These are phyloP conservation scores for Plodia interpunctella DNA, from an alignment of 1,140 invertebrate genomes.

Conservation along the genomic window DNA sequence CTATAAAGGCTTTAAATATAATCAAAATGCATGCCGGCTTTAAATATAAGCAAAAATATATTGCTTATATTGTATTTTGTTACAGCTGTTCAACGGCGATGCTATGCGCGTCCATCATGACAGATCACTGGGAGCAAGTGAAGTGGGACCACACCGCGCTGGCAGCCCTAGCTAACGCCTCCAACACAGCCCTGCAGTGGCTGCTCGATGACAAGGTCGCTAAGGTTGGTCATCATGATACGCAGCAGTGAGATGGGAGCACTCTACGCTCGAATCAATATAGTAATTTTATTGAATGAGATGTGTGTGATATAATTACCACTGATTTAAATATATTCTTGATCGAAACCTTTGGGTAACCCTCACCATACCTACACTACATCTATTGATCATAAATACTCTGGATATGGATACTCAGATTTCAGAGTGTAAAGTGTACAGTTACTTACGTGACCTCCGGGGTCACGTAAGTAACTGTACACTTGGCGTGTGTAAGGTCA, in stretches of 20 bases:
- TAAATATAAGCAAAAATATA: not conserved
- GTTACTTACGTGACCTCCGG: too few relatives aligned
- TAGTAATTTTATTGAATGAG: too few relatives aligned
- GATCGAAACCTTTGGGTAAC: too few relatives aligned
- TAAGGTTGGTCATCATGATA: slow-evolving; percentile 49
- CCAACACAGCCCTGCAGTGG: slow-evolving; percentile 79
- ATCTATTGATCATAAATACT: slow-evolving; percentile 8
- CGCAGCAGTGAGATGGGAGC: slow-evolving; percentile 69
- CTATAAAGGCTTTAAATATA: too few relatives aligned
- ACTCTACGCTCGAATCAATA: too few relatives aligned
- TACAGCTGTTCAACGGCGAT: slow-evolving; percentile 81
- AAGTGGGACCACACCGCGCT: slow-evolving; percentile 82
- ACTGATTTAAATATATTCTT: too few relatives aligned
- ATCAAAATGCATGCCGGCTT: too few relatives aligned
- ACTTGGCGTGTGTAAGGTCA: not conserved
- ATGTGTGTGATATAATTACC: too few relatives aligned
- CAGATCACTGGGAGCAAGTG: slow-evolving; percentile 91
- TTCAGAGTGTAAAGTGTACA: too few relatives aligned
- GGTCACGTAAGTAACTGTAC: slow-evolving; percentile 2
- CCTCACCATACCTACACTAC: not conserved
- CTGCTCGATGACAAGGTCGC: slow-evolving; percentile 81
- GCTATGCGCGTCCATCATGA: slow-evolving; percentile 89
- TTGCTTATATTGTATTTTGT: slow-evolving; percentile 10
- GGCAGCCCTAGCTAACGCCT: slow-evolving; percentile 75
- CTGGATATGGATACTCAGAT: not conserved